Percentiles rank a stretch among this genome's conserved stretches.
phyloP scores from a whole-genome alignment of 2,797 vertebrate genomes.

The Syngnathus rostellatus region DNA sequence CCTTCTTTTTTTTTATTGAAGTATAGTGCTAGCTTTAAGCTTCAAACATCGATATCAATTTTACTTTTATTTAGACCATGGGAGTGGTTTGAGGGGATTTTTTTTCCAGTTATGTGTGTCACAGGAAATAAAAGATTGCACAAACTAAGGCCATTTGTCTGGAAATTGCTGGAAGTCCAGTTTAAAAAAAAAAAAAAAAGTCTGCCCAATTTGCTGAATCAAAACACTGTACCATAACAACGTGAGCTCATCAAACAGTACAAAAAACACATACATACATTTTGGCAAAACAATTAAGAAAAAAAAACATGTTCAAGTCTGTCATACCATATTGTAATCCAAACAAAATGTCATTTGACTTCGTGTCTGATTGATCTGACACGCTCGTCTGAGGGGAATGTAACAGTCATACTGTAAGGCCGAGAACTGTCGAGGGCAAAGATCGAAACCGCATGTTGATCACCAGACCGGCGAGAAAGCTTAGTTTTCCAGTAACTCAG shows the following conservation, averaged over 20 bases:
- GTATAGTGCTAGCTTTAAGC: neutral
- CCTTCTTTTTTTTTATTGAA: neutral
- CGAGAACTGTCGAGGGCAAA: slow-evolving; percentile 9
- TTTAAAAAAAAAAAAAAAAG: neutral
- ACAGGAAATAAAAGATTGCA: slow-evolving; percentile 44
- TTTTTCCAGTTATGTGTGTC: slow-evolving; percentile 17
- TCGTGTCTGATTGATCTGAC: slow-evolving; percentile 17
- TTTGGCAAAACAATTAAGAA: neutral
- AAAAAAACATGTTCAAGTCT: neutral
- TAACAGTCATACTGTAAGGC: slow-evolving; percentile 14
- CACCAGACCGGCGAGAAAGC: neutral
- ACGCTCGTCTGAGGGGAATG: slow-evolving; percentile 31
- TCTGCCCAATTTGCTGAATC: slow-evolving; percentile 12
- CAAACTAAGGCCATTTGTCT: slow-evolving; percentile 17
- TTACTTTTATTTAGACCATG: slow-evolving; percentile 3
- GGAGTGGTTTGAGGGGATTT: neutral
- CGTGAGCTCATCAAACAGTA: neutral
- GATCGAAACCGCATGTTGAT: neutral
- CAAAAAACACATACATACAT: neutral
- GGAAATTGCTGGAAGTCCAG: slow-evolving; percentile 24
- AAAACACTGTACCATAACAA: slow-evolving; percentile 12
- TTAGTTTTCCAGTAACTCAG: slow-evolving; percentile 67
- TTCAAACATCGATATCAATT: slow-evolving; percentile 4
- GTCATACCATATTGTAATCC: slow-evolving; percentile 7
- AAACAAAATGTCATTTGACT: slow-evolving; percentile 14